These are phyloP conservation scores for Motacilla tschutschensis DNA, from an alignment of 2,113 vertebrate species.

Conservation along the genomic window DNA sequence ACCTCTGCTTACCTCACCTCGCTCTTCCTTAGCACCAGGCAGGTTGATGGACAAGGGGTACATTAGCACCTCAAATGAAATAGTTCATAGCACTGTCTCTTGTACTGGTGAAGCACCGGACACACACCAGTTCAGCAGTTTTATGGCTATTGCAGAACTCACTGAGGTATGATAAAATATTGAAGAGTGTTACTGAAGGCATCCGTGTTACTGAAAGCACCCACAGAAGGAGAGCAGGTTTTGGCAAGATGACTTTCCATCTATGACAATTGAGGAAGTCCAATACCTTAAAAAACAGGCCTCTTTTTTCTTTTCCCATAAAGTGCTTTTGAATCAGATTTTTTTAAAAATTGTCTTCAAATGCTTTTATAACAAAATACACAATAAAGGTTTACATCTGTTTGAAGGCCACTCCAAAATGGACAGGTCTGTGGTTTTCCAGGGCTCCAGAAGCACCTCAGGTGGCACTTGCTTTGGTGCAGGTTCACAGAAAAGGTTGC, in stretches of 20 bases:
- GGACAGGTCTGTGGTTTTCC: not conserved
- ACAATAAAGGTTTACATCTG: not conserved
- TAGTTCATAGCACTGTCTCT: constrained; percentile 64
- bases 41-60: constrained; percentile 54
- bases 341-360: not conserved
- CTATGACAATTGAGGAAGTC: not conserved
- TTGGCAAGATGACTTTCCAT: constrained; percentile 15
- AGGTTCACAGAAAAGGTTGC: not conserved
- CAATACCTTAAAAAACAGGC: constrained; percentile 7
- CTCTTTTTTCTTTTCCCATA: constrained; percentile 51
- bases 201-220: constrained; percentile 39
- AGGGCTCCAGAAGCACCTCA: not conserved
- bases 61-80: constrained; percentile 64
- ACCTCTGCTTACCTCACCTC: not conserved
- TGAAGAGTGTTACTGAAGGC: constrained; percentile 31
- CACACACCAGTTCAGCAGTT: constrained; percentile 56
- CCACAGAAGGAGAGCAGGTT: constrained; percentile 44
- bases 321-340: constrained; percentile 65
- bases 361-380: constrained; percentile 30
- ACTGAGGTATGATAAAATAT: constrained; percentile 82
- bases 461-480: not conserved
- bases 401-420: constrained; percentile 23
- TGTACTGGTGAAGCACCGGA: constrained; percentile 78
- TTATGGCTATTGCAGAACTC: constrained; percentile 78
- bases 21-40: constrained; percentile 43